Evolutionary conservation across 2,888 invertebrate species (phyloP), one percentile per base, ranked within the genome.

Genomic region (Anagyrus pseudococci): DNA sequence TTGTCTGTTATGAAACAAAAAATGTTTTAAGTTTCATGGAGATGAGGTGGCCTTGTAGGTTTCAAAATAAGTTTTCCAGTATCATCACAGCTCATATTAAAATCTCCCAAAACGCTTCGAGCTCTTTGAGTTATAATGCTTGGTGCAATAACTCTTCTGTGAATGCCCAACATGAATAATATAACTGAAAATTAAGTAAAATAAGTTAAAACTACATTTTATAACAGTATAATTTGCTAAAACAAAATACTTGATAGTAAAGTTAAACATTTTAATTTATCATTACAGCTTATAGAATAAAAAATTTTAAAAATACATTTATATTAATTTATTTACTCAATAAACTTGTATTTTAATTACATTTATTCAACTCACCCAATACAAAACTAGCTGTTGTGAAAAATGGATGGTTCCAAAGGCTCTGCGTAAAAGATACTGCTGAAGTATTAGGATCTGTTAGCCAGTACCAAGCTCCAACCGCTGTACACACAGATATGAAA

Each of bases 61-160:
- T 95, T 95, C 37, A 98, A 84, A 74, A 98, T 97, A 52, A 98
- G 85, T 83, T 96, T 96, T 62, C 97, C 97, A 29, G 95, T 95
- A 78, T 98, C 96, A 78, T 97, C 97, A 82, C 98, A 98, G 23
- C 96, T 96, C 96, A 98, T 97, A 82, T 98, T 98, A 82, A 96
- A 98, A 82, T 98, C 97, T 46, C 91, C 90, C 57, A 98, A 85
- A 1, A 97, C 96, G 54, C 89, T 89, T 63, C 97, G 85, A 47
- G 96, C 95, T 68, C 98, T 85, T 0, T 95, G 91, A 0, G 96
- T 96, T 72, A 98, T 94, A 69, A 98, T 97, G 71, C 94, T 94
- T 0, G 98, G 96, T 4, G 98, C 97, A 68, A 98, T 95, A 13
- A 98, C 97, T 78, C 96, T 87, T 80, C 96, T 93, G 79, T 98